These are phyloP conservation scores for Koerneria pararmatus DNA, from an alignment of 2,888 invertebrate species.

Conservation along the genomic window DNA sequence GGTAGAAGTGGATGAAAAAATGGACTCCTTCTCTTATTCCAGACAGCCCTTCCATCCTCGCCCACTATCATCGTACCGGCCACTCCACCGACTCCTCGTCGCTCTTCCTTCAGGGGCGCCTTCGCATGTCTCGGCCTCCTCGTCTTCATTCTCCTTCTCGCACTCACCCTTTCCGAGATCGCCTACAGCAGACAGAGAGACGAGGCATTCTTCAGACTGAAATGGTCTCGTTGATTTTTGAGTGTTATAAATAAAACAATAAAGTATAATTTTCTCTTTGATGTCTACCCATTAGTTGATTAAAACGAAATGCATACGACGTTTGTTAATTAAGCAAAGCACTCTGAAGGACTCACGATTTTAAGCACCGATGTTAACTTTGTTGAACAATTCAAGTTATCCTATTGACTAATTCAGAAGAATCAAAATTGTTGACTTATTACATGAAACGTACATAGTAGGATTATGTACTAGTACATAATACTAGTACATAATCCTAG, in stretches of 20 bases:
- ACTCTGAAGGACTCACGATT: background rate
- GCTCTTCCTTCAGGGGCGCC: slow-evolving; percentile 7
- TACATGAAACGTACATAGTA: too few relatives aligned
- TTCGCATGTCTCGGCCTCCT: slow-evolving; percentile 17
- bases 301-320: background rate
- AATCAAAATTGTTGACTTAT: too few relatives aligned
- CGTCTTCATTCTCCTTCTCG: slow-evolving; percentile 15
- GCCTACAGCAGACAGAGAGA: slow-evolving; percentile 21
- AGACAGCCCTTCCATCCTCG: too few relatives aligned
- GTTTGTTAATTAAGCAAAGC: too few relatives aligned
- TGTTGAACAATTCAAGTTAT: too few relatives aligned
- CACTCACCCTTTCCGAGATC: slow-evolving; percentile 19
- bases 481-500: too few relatives aligned
- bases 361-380: background rate
- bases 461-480: too few relatives aligned
- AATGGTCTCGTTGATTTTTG: slow-evolving; percentile 8
- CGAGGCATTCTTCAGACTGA: slow-evolving; percentile 22
- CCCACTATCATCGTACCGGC: too few relatives aligned
- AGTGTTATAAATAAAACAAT: background rate
- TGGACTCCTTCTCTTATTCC: too few relatives aligned
- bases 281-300: background rate
- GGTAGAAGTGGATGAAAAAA: too few relatives aligned
- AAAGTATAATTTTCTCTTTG: background rate
- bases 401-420: too few relatives aligned
- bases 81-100: too few relatives aligned